phyloP scores from a whole-genome alignment of 1,140 invertebrate genomes.

The Penaeus japonicus region DNA sequence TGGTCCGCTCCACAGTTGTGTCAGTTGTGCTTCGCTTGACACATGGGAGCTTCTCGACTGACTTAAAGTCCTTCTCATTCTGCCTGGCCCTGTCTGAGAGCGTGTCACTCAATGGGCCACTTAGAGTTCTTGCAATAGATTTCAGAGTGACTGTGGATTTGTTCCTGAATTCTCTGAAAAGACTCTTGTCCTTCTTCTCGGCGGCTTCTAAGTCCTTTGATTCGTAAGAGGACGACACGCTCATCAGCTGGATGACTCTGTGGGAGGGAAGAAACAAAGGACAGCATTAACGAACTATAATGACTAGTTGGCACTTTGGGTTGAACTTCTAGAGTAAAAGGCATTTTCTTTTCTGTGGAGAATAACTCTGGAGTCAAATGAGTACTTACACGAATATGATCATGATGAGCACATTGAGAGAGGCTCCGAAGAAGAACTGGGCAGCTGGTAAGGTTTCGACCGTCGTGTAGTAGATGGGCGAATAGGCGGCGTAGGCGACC shows the following conservation, averaged over 20 bases:
- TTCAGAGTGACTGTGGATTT: neutral
- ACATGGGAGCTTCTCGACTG: no score
- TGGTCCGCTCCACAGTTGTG: no score
- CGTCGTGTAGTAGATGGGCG: constrained; percentile 46
- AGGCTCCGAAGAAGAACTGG: constrained; percentile 53
- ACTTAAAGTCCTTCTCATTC: no score
- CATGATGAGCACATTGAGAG: constrained; percentile 42
- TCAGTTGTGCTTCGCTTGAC: no score
- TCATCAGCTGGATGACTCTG: neutral
- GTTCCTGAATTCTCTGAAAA: neutral
- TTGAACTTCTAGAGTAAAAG: neutral
- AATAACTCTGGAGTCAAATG: neutral
- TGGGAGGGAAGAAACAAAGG: neutral
- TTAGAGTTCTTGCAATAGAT: constrained; percentile 4
- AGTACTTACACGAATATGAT: constrained; percentile 47
- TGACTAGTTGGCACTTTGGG: no score
- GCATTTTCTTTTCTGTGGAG: neutral
- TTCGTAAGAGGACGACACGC: neutral
- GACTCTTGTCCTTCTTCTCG: neutral
- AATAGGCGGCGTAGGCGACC: constrained; percentile 45
- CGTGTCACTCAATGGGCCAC: neutral
- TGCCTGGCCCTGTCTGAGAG: no score
- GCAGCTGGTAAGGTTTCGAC: constrained; percentile 44
- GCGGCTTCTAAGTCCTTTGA: neutral
- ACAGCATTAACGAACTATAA: no score